Conservation (phyloP, 2,888 invertebrate species). For the Ochropacha duplaris region DNA sequence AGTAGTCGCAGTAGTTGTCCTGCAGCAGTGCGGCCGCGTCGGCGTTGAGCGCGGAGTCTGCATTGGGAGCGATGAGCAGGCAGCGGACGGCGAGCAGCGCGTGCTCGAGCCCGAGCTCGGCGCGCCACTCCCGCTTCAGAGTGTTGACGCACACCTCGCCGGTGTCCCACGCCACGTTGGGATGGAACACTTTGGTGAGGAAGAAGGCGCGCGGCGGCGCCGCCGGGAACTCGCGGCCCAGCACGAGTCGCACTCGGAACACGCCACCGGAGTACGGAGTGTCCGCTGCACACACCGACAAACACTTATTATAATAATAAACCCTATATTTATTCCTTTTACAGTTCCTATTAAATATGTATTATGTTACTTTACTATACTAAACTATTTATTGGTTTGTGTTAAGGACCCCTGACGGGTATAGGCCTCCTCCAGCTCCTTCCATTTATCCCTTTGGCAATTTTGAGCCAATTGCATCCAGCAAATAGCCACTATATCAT, state of each 20-base stretch:
- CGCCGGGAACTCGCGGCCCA: constrained; percentile 96
- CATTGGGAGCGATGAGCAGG: constrained; percentile 97
- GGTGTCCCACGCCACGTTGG: constrained; percentile 93
- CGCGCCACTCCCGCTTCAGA: constrained; percentile 97
- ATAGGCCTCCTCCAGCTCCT: too few species aligned
- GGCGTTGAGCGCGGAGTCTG: constrained; percentile 98
- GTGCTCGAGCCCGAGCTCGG: constrained; percentile 97
- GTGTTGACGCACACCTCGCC: constrained; percentile 99
- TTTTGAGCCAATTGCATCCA: too few species aligned
- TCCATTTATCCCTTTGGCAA: too few species aligned
- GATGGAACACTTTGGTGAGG: constrained; percentile 98
- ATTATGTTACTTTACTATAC: too few species aligned
- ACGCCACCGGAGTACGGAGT: constrained; percentile 95
- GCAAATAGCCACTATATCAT: too few species aligned
- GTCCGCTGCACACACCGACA: constrained; percentile 83
- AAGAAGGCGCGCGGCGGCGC: constrained; percentile 97
- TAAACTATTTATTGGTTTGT: too few species aligned
- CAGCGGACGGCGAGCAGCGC: constrained; percentile 95
- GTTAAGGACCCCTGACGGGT: too few species aligned
- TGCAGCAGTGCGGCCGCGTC: constrained; percentile 97
- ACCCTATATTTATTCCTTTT: too few species aligned
- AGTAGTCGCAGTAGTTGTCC: constrained; percentile 97
- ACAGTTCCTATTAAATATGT: too few species aligned
- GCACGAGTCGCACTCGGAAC: constrained; percentile 94
- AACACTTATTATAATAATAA: not conserved